phyloP scores from a whole-genome alignment of 2,797 vertebrate genomes.

The Lerista edwardsae region DNA sequence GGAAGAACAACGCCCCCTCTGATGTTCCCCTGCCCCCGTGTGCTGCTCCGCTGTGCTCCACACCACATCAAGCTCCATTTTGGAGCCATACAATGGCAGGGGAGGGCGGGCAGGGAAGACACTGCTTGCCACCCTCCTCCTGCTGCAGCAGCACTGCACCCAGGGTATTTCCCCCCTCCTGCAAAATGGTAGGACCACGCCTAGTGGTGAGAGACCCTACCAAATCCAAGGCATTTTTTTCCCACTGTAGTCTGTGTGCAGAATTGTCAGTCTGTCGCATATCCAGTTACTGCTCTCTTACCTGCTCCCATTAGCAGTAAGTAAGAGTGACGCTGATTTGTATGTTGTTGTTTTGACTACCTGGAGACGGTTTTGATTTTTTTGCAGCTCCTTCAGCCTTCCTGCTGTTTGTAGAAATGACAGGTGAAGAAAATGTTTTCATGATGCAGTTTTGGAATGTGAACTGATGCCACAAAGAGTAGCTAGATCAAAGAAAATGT shows the following conservation, averaged over 20 bases:
- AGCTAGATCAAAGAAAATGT: neutral
- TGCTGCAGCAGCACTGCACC: too few species aligned
- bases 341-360: neutral
- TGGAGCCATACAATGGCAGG: too few species aligned
- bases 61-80: too few species aligned
- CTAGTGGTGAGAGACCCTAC: neutral
- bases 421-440: neutral
- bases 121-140: too few species aligned
- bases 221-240: neutral
- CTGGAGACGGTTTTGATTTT: neutral
- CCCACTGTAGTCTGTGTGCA: neutral
- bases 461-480: neutral
- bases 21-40: too few species aligned
- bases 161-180: too few species aligned
- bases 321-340: neutral
- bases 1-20: too few species aligned
- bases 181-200: too few species aligned
- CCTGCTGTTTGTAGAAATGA: conserved; percentile 8
- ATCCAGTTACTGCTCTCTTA: neutral
- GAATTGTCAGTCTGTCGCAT: neutral
- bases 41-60: too few species aligned
- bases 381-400: neutral
- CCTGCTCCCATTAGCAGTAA: neutral
- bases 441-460: neutral
- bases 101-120: too few species aligned